Percentiles rank a stretch among this genome's conserved stretches.
Conservation (phyloP, 2,113 vertebrate genomes). For the Ctenodactylus gundi region DNA sequence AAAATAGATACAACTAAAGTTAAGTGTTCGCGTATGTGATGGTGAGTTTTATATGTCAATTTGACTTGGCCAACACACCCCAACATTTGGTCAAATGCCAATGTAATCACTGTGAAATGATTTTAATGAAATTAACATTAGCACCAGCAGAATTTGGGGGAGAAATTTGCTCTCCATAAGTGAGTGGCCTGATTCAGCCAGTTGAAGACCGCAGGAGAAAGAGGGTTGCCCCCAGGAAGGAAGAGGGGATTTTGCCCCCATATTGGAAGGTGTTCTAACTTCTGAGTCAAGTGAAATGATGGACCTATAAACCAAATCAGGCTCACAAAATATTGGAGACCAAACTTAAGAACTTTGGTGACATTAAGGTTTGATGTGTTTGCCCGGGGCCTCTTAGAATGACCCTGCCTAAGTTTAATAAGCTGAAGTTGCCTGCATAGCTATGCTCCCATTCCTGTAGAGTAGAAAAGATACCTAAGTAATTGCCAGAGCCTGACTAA, state of each 20-base stretch:
- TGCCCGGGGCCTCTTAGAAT: accelerated
- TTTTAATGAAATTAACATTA: not conserved
- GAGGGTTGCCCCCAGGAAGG: not conserved
- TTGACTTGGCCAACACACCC: not conserved
- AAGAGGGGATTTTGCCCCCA: not conserved
- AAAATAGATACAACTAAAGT: not conserved
- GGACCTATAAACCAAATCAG: not conserved
- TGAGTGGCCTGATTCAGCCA: not conserved
- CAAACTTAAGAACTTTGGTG: not conserved
- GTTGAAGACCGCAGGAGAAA: not conserved
- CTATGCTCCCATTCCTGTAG: not conserved
- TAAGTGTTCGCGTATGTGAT: not conserved
- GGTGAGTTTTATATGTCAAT: not conserved
- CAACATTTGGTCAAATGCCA: not conserved
- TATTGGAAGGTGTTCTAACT: not conserved
- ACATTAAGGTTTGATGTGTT: not conserved
- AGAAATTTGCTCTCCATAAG: not conserved
- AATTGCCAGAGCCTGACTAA: not conserved
- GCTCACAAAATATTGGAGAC: not conserved
- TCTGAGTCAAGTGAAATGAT: not conserved
- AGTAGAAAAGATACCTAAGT: not conserved
- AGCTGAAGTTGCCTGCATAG: not conserved
- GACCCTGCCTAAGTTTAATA: not conserved
- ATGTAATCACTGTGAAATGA: not conserved
- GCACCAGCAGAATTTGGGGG: not conserved